phyloP scores from a whole-genome alignment of 2,113 vertebrate genomes.

The Climacteris rufus region DNA sequence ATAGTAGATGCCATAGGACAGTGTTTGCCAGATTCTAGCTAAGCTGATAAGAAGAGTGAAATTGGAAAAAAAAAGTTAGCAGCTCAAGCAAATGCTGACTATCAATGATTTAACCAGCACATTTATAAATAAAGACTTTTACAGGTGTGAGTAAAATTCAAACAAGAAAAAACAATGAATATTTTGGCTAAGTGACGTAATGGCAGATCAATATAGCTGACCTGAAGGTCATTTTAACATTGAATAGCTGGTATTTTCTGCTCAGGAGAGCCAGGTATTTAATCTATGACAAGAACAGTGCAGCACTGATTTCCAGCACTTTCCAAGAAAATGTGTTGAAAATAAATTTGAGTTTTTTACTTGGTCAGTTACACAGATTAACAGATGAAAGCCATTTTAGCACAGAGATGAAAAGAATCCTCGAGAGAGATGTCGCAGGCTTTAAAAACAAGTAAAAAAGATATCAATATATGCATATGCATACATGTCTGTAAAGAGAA shows the following conservation, averaged over 20 bases:
- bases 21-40: neutral
- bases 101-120: neutral
- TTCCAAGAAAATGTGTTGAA: neutral
- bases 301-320: neutral
- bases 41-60: neutral
- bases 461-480: neutral
- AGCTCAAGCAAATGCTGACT: neutral
- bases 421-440: neutral
- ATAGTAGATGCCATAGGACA: neutral
- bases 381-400: neutral
- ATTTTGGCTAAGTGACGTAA: neutral
- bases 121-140: neutral
- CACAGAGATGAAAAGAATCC: neutral
- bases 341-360: neutral
- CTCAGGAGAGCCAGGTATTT: neutral
- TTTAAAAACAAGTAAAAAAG: neutral
- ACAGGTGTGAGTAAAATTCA: neutral
- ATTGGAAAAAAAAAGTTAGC: neutral
- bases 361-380: neutral
- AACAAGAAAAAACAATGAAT: neutral
- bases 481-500: neutral
- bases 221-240: neutral
- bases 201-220: neutral
- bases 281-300: neutral
- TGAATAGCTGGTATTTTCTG: neutral